Evolutionary conservation across 2,797 vertebrate species (phyloP), one percentile per base, ranked within the genome.

Genomic region (Siniperca obscura): DNA sequence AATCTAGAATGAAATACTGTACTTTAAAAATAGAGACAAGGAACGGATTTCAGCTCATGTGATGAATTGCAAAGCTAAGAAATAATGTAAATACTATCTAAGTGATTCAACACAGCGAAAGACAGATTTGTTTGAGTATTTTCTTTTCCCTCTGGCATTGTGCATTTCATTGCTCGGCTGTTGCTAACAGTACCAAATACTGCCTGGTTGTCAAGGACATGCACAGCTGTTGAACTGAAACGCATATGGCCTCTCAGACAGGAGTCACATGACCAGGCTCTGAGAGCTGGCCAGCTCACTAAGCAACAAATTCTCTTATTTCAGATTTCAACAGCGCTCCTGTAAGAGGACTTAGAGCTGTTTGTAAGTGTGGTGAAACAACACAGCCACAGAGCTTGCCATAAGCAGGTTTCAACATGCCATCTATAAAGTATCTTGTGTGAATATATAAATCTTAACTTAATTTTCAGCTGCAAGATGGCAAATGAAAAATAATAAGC

Each of bases 201-300:
- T 88, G 89, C 80, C 84, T 25, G 71, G 92, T 93, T 85, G 93
- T 93, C 92, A 94, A 91, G 93, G 93, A 75, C 93, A 88, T 88
- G 87, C 90, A 88, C 94, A 94, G 95, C 93, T 95, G 95, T 92
- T 86, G 81, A 84, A 77, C 55, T 91, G 90, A 94, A 87, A 91
- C 60, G 55, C 89, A 93, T 79, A 87, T 74, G 88, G 87, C 90
- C 84, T 80, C 89, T 78, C 87, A 91, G 88, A 84, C 83, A 3
- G 77, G 80, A 84, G 85, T 94, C 94, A 95, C 91, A 81, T 94
- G 93, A 93, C 89, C 86, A 0, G 60, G 74, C 76, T 59, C 65
- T 80, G 84, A 72, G 88, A 78, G 90, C 87, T 92, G 78, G 83
- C 74, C 76, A 14, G 80, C 80, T 91, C 86, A 80, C 86, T 34